Evolutionary conservation across 1,140 invertebrate genomes (phyloP).

Genomic region (Brachionus manjavacas): DNA sequence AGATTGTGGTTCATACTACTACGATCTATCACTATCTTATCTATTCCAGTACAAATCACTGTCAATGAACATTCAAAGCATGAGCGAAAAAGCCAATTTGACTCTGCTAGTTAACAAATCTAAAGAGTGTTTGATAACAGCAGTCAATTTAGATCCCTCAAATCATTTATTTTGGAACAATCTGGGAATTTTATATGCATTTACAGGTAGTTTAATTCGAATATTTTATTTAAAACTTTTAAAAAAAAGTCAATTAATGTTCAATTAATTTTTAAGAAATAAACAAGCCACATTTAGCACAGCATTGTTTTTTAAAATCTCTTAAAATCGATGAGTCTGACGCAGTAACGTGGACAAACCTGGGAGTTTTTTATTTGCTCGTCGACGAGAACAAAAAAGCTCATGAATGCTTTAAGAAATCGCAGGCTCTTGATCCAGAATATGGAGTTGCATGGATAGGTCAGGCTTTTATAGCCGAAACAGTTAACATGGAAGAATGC

Average conservation of each 20-base stretch:
- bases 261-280: constrained; percentile 6
- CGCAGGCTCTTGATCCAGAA: constrained; percentile 26
- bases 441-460: constrained; percentile 39
- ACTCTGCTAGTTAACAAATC: background rate
- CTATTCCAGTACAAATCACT: background rate
- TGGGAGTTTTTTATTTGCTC: constrained; percentile 22
- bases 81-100: background rate
- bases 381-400: constrained; percentile 16
- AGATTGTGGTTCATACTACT: constrained; percentile 23
- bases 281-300: constrained; percentile 31
- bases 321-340: constrained; percentile 24
- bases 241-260: too few relatives aligned
- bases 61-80: background rate
- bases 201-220: background rate
- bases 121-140: constrained; percentile 27
- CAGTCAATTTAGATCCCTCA: constrained; percentile 19
- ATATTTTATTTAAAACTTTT: background rate
- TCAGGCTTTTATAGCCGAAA: constrained; percentile 36
- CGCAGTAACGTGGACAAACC: constrained; percentile 19
- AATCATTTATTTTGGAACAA: constrained; percentile 4
- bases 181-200: constrained; percentile 26
- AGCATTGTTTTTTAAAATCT: constrained; percentile 34
- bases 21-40: constrained; percentile 6
- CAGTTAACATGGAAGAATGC: constrained; percentile 12
- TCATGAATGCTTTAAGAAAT: constrained; percentile 39